Evolutionary conservation across 2,797 vertebrate genomes (phyloP).

Genomic region (Galago senegalensis): DNA sequence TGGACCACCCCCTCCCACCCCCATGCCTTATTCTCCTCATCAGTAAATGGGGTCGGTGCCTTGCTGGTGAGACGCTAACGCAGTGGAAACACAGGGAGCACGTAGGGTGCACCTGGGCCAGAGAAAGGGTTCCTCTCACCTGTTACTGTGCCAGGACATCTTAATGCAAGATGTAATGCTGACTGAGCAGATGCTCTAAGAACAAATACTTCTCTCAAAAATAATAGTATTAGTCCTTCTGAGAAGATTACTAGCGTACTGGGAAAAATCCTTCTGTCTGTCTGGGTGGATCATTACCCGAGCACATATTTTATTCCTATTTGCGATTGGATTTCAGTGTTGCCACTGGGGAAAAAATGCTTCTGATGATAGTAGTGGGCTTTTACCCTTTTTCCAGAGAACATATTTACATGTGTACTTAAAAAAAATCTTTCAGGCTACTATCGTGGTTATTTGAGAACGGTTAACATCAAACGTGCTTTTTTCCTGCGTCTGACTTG

Average conservation of each 20-base stretch:
- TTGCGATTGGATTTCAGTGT: background rate
- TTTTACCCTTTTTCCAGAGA: background rate
- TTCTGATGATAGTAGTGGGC: background rate
- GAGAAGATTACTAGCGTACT: background rate
- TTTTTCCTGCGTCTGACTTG: background rate
- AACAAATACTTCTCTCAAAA: background rate
- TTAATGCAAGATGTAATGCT: background rate
- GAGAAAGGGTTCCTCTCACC: background rate
- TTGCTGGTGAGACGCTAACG: rapidly evolving
- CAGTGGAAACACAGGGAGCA: no score
- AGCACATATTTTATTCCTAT: background rate
- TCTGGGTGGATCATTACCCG: background rate
- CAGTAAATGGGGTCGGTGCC: no score
- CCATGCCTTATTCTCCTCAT: background rate
- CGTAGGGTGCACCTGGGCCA: background rate
- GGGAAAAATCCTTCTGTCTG: background rate
- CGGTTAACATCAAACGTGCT: rapidly evolving
- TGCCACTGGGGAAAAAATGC: background rate
- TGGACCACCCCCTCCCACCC: rapidly evolving
- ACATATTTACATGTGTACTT: background rate
- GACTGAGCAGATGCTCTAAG: background rate
- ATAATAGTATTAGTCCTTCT: background rate
- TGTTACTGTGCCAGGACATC: background rate
- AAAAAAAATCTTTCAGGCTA: background rate
- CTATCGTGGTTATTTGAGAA: background rate